A percentile compares a stretch with the other conserved stretches of the same genome.
phyloP scores from a whole-genome alignment of 2,113 vertebrate species.

The Chitala chitala region DNA sequence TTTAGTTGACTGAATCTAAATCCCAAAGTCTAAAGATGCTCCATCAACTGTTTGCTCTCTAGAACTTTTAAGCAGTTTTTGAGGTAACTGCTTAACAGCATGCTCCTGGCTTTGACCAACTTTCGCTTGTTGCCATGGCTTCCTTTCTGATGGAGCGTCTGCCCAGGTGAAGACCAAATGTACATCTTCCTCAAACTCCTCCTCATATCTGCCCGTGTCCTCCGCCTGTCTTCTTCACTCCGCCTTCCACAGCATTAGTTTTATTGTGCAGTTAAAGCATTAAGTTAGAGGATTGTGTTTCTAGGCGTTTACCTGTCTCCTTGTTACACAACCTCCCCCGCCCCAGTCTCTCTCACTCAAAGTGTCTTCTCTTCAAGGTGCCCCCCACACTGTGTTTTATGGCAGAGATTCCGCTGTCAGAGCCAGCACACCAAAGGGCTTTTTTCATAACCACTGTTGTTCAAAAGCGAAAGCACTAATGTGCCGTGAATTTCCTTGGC shows the following conservation, averaged over 20 bases:
- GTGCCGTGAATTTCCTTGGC: too few species aligned
- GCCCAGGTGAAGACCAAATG: not conserved
- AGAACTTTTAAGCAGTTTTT: not conserved
- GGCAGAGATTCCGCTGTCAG: not conserved
- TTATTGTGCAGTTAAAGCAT: conserved; percentile 29
- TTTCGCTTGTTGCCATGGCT: not conserved
- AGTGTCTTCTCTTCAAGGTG: not conserved
- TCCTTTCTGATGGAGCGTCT: not conserved
- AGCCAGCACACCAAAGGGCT: too few species aligned
- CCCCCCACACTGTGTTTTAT: not conserved
- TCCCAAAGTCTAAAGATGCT: not conserved
- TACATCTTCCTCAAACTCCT: not conserved
- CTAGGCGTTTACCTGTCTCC: conserved; percentile 3
- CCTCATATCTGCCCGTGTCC: not conserved
- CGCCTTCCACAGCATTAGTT: conserved; percentile 22
- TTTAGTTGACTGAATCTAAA: not conserved
- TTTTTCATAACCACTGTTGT: too few species aligned
- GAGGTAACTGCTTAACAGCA: not conserved
- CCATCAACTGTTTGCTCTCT: not conserved
- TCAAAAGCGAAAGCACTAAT: too few species aligned
- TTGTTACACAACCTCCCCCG: conserved; percentile 28
- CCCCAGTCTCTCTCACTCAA: conserved; percentile 12
- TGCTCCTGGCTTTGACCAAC: too few species aligned
- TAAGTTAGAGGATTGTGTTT: conserved; percentile 19
- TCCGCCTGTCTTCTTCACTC: conserved; percentile 12